Evolutionary conservation across 2,797 vertebrate genomes (phyloP), one percentile per base, ranked within the genome.

Genomic region (Sebastes oblongus): DNA sequence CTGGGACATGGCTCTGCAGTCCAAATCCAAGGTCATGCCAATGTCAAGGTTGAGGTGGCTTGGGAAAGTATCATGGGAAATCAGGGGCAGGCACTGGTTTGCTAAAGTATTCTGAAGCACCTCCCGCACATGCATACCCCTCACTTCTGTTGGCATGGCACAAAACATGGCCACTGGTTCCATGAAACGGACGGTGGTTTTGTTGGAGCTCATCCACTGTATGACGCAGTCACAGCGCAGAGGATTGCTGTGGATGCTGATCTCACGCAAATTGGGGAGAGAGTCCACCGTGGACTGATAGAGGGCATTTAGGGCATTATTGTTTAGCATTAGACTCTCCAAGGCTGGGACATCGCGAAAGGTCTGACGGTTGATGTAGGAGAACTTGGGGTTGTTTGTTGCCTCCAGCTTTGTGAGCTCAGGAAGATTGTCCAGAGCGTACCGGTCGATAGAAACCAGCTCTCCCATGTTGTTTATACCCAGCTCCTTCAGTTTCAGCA

Each of bases 381-480:
- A 98, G 61, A 99, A 94, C 90, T 98, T 98, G 22, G 97, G 98
- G 80, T 99, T 99, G 92, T 98, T 99, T 67, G 98, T 99, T 69
- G 98, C 98, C 87, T 99, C 98, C 11, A 99, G 95, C 86, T 99
- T 99, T 5, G 98, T 99, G 68, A 99, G 96, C 66, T 99, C 98
- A 3, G 98, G 98, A 79, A 99, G 96, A 94, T 99, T 98, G 88
- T 99, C 98, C 76, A 99, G 88, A 1, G 98, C 97, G 0, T 96
- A 97, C 29, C 95, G 96, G 24, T 98, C 98, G 14, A 99, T 94
- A 2, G 98, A 98, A 69, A 98, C 96, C 1, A 99, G 94, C 29
- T 99, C 98, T 2, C 94, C 97, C 98, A 99, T 99, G 66, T 98
- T 99, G 93, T 99, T 99, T 77, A 99, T 97, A 1, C 98, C 98